Evolutionary conservation across 2,888 invertebrate genomes (phyloP), one percentile per base, ranked within the genome.

Genomic region (Glomeris marginata): DNA sequence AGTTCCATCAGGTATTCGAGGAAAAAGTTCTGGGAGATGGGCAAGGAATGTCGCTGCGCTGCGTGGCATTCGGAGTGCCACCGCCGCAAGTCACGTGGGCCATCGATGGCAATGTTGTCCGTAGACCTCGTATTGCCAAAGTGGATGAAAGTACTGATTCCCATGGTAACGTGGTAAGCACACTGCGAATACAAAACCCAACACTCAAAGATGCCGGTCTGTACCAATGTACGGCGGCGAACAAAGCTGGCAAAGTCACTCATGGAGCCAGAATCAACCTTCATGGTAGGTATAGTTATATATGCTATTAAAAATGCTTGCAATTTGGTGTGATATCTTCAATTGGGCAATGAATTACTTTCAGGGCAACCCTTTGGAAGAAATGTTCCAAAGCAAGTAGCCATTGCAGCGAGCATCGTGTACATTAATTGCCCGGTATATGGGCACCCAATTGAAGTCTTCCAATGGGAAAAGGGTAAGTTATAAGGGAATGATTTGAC

Each of bases 201-300:
- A 77, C 77, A 73, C 80, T 81, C 44, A 78, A 81, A 66, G 83
- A 84, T 62, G 84, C 84, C 15, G 84, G 84, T 22, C 80, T 81
- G 64, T 84, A 84, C 67, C 74, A 77, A 43, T 85, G 84, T 64
- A 76, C 73, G 3, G 82, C 81, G 1, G 77, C 77, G 62, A 84
- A 84, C 69, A 73, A 81, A 41, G 82, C 81, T 21, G 84, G 84
- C 21, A 74, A 74, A 64, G 76, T 74, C 44, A 73, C 74, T 20
- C 83, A 84, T 68, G 75, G 78, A 15, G 81, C 81, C 35, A 73
- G 80, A 55, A 72, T 85, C 55, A 83, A 84, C 68, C 77, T 86
- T 59, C 84, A 84, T 64, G 85, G 84, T 82, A 72, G 70, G 72
- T 63, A 28, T 28, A 28, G 46, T 50, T 8, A 45, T 4, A 21